Conservation (phyloP, 2,888 invertebrate species). For the Colostygia pectinataria region DNA sequence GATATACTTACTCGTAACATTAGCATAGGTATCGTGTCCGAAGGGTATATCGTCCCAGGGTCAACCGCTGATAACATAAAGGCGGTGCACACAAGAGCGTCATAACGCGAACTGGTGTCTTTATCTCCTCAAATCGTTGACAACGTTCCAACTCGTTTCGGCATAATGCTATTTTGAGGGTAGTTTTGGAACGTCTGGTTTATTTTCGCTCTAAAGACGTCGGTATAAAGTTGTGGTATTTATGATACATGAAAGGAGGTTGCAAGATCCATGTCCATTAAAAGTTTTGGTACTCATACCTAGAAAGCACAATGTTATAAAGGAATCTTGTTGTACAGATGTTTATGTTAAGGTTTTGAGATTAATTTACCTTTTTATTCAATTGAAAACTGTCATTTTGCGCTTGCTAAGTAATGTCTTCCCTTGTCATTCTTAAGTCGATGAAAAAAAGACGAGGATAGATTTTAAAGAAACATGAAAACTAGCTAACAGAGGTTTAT, state of each 20-base stretch:
- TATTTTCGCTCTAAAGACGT: constrained; percentile 19
- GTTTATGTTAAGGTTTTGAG: too few relatives aligned
- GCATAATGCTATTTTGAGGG: constrained; percentile 41
- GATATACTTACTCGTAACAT: too few relatives aligned
- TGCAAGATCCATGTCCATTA: not conserved
- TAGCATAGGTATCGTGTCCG: constrained; percentile 9
- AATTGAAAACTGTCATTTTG: too few relatives aligned
- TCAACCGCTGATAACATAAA: constrained; percentile 21
- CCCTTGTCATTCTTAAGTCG: too few relatives aligned
- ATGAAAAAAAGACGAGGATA: too few relatives aligned
- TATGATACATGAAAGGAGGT: not conserved
- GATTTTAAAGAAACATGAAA: too few relatives aligned
- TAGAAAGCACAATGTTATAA: too few relatives aligned
- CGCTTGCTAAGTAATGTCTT: too few relatives aligned
- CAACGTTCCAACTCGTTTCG: constrained; percentile 46
- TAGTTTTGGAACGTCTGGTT: constrained; percentile 31
- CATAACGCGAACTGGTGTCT: constrained; percentile 42
- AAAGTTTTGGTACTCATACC: not conserved
- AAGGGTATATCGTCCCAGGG: constrained; percentile 2
- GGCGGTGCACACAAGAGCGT: constrained; percentile 26
- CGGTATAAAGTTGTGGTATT: constrained; percentile 22
- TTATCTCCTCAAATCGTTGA: constrained; percentile 49
- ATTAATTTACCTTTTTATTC: too few relatives aligned
- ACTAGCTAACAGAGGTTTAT: too few relatives aligned
- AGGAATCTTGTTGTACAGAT: too few relatives aligned